phyloP scores from a whole-genome alignment of 2,888 invertebrate genomes.

The Laothoe populi region DNA sequence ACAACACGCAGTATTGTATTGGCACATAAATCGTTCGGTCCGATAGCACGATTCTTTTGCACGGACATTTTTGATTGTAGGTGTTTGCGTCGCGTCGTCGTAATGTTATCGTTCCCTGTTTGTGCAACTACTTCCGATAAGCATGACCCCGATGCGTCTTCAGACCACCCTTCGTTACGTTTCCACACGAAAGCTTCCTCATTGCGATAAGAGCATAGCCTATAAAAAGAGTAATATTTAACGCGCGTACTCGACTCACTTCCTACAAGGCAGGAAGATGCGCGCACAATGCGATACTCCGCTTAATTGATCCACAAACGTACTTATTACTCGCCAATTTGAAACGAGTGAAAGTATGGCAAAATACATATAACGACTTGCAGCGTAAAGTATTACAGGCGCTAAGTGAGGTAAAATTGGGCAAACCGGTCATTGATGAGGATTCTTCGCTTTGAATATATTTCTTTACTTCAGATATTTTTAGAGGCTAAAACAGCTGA shows the following conservation, averaged over 20 bases:
- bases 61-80: neutral
- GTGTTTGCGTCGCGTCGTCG: neutral
- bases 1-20: neutral
- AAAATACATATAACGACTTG: constrained; percentile 41
- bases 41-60: neutral
- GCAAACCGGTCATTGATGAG: neutral
- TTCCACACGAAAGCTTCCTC: constrained; percentile 21
- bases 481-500: neutral
- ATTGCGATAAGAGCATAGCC: constrained; percentile 17
- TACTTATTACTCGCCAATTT: constrained; percentile 44
- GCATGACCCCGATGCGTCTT: constrained; percentile 9
- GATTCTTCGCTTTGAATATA: neutral
- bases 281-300: constrained; percentile 8
- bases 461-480: neutral
- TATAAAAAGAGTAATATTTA: constrained; percentile 14
- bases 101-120: constrained; percentile 7
- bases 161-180: constrained; percentile 3
- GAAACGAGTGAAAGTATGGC: constrained; percentile 60
- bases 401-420: constrained; percentile 21
- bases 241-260: constrained; percentile 27
- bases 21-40: neutral
- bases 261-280: constrained; percentile 52
- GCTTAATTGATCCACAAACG: constrained; percentile 25
- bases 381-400: neutral
- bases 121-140: constrained; percentile 8